phyloP scores from a whole-genome alignment of 2,888 invertebrate species.

The Linyphia triangularis region DNA sequence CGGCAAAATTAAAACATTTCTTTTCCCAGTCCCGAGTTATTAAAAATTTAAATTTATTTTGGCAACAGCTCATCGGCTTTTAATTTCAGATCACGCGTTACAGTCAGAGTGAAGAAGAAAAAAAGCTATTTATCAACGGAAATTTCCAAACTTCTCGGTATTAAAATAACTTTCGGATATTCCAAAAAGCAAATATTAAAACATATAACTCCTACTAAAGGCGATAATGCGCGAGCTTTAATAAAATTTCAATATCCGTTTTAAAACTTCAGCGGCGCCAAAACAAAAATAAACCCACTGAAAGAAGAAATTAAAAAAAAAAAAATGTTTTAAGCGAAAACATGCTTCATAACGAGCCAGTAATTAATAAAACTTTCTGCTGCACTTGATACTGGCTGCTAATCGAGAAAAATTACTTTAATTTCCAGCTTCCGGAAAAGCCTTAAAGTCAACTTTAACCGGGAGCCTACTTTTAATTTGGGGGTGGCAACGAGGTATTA shows the following conservation, averaged over 20 bases:
- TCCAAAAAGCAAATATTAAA: not conserved
- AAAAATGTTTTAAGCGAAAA: not conserved
- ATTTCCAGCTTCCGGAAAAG: constrained; percentile 43
- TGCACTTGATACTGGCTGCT: constrained; percentile 16
- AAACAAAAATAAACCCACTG: not conserved
- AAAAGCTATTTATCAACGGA: not conserved
- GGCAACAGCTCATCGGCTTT: no score
- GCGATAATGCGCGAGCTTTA: constrained; percentile 40
- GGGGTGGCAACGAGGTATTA: constrained; percentile 8
- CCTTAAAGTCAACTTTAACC: constrained; percentile 43
- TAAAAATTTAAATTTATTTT: no score
- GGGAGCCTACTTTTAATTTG: constrained; percentile 45
- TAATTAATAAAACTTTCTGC: constrained; percentile 55
- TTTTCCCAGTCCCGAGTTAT: no score
- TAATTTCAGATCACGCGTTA: no score
- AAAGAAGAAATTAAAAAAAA: constrained; percentile 1
- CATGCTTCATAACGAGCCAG: not conserved
- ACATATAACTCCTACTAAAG: no score
- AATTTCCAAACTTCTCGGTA: not conserved
- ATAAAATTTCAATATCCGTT: constrained; percentile 56
- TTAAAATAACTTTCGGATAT: not conserved
- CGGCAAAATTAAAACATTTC: no score
- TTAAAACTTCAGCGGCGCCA: no score
- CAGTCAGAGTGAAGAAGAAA: no score
- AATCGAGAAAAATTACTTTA: constrained; percentile 58